Conservation (phyloP, 2,888 invertebrate species). For the Morpho achilles region DNA sequence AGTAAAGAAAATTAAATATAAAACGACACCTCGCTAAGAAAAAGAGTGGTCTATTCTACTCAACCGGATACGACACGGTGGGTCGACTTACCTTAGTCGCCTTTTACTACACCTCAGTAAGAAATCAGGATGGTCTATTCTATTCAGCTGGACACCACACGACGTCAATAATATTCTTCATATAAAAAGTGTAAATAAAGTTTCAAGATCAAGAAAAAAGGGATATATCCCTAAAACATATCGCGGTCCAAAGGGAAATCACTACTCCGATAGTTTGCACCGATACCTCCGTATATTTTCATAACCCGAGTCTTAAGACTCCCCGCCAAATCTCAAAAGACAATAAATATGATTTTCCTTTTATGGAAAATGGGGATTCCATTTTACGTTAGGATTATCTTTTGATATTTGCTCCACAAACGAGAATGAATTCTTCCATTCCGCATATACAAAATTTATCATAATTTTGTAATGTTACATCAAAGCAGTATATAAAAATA, state of each 20-base stretch:
- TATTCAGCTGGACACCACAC: too few relatives aligned
- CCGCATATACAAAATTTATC: too few relatives aligned
- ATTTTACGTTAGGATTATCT: conserved; percentile 7
- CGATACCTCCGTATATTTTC: conserved; percentile 50
- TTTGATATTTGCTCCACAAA: not conserved
- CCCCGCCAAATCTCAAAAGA: conserved; percentile 29
- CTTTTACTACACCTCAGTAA: too few relatives aligned
- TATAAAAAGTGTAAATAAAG: not conserved
- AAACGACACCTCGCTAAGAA: too few relatives aligned
- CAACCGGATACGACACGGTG: too few relatives aligned
- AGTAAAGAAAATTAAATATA: too few relatives aligned
- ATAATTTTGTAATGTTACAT: too few relatives aligned
- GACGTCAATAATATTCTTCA: too few relatives aligned
- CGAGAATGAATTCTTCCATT: not conserved
- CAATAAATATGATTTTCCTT: conserved; percentile 30
- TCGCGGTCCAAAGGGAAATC: conserved; percentile 49
- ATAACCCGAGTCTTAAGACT: conserved; percentile 38
- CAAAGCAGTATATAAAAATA: too few relatives aligned
- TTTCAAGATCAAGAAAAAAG: conserved; percentile 10
- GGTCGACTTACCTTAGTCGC: too few relatives aligned
- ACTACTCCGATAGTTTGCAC: conserved; percentile 43
- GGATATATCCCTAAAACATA: conserved; percentile 16
- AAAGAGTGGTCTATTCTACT: too few relatives aligned
- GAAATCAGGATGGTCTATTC: too few relatives aligned
- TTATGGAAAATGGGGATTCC: conserved; percentile 7